Evolutionary conservation across 2,797 vertebrate genomes (phyloP).

Genomic region (Gymnothorax javanicus): DNA sequence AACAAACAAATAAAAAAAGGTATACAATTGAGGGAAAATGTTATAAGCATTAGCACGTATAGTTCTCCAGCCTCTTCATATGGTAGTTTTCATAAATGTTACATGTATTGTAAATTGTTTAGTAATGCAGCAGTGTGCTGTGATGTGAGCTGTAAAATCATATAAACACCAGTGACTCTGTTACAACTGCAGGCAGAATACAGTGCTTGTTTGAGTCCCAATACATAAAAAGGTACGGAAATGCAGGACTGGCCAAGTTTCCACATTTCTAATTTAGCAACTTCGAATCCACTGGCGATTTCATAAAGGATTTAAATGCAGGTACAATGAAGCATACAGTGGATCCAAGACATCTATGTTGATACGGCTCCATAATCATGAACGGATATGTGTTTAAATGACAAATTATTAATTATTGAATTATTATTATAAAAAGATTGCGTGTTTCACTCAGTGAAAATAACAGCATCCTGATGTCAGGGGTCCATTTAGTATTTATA

Average conservation of each 20-base stretch:
- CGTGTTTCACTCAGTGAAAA: too few species aligned
- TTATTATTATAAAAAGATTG: too few species aligned
- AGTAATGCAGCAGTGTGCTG: background rate
- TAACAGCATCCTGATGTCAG: too few species aligned
- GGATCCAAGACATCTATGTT: too few species aligned
- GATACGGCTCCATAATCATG: too few species aligned
- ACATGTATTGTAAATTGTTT: background rate
- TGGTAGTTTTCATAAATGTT: background rate
- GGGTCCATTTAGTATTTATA: too few species aligned
- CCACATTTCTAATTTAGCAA: background rate
- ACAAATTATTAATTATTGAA: too few species aligned
- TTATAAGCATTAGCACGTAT: background rate
- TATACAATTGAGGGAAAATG: too few species aligned
- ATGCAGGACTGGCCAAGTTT: background rate
- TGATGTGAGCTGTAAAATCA: conserved; percentile 15
- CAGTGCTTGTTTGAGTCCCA: background rate
- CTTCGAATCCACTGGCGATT: background rate
- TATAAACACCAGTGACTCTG: conserved; percentile 1
- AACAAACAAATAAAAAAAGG: conserved; percentile 1
- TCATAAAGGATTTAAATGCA: conserved; percentile 8
- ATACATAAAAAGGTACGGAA: background rate
- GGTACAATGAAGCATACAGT: conserved; percentile 5
- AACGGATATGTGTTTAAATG: too few species aligned
- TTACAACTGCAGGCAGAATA: conserved; percentile 1
- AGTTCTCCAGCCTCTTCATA: background rate